Base-by-base conservation (phyloP, 2,888 invertebrate genomes). In the Drosophila fulvimacula region DNA sequence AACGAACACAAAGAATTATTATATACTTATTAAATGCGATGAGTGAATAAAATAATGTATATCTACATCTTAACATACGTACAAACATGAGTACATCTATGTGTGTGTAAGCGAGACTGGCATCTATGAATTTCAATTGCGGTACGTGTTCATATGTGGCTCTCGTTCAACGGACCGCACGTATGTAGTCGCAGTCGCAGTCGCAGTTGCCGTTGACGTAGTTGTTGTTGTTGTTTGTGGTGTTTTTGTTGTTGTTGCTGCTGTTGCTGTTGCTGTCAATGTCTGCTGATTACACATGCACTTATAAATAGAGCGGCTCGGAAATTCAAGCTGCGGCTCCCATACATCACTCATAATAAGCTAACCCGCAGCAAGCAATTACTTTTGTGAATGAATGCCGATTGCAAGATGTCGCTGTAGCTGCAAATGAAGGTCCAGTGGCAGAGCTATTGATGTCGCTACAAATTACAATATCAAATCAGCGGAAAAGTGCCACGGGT, bases 91-190 rank as follows among this genome's bases (percentile, higher is more conserved):
- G 13, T 46, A 46, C 27, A 27, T 44, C 24, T n/a, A 24, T 19
- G 44, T 53, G 10, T 38, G 24, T 44, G 41, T 56, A 27, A 15
- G 42, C 53, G 9, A 24, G 79, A 80, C 74, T 70, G 72, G 68
- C 83, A 81, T 75, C 82, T 80, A 88, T 87, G 83, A 84, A 84
- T 84, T 88, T 84, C 86, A 88, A 85, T 85, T 88, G 76, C 58
- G 71, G 72, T 80, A 88, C 83, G 88, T 84, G 88, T 76, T 67
- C 78, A 78, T 85, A 76, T 72, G 80, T 67, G 68, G 75, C 69
- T 76, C 74, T 79, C 84, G 63, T 62, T 84, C 49, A 34, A 38
- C 73, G 72, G 66, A 72, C 68, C 79, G 79, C 86, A 81, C 84
- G 83, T 83, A 81, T 81, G 83, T 83, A 82, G 64, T n/a, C 69